Percentiles rank a stretch among this genome's conserved stretches.
Evolutionary conservation across 1,140 invertebrate species (phyloP).

Genomic region (Magallana gigas): DNA sequence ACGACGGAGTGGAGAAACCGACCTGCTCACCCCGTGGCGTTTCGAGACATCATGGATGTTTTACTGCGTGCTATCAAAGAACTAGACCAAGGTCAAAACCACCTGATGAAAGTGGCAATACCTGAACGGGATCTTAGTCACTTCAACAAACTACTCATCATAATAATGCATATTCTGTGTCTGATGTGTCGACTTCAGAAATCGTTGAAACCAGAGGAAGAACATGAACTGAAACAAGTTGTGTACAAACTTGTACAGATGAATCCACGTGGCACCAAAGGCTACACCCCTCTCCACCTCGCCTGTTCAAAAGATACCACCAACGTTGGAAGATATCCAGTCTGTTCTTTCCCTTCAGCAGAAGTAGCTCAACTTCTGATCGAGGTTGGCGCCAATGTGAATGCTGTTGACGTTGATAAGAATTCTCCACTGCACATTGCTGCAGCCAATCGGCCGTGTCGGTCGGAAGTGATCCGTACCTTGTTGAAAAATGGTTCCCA

Average conservation of each 20-base stretch:
- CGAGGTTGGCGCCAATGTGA: constrained; percentile 89
- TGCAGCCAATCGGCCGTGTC: constrained; percentile 82
- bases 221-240: constrained; percentile 81
- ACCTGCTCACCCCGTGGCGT: constrained; percentile 85
- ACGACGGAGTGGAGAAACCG: constrained; percentile 87
- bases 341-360: constrained; percentile 87
- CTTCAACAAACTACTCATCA: constrained; percentile 91
- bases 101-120: constrained; percentile 67
- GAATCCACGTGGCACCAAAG: constrained; percentile 85
- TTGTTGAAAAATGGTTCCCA: constrained; percentile 90
- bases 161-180: constrained; percentile 85
- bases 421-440: constrained; percentile 92
- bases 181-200: constrained; percentile 81
- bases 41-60: constrained; percentile 89
- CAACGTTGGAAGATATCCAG: constrained; percentile 84
- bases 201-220: constrained; percentile 69
- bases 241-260: constrained; percentile 87
- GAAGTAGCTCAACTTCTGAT: constrained; percentile 88
- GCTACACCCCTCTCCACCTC: constrained; percentile 91
- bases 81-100: constrained; percentile 69
- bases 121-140: constrained; percentile 85
- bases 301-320: constrained; percentile 84
- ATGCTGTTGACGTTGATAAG: constrained; percentile 84
- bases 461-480: constrained; percentile 83
- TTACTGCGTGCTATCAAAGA: constrained; percentile 81